These are phyloP conservation scores for Petrophora chlorosata DNA, from an alignment of 2,888 invertebrate species.

Conservation along the genomic window DNA sequence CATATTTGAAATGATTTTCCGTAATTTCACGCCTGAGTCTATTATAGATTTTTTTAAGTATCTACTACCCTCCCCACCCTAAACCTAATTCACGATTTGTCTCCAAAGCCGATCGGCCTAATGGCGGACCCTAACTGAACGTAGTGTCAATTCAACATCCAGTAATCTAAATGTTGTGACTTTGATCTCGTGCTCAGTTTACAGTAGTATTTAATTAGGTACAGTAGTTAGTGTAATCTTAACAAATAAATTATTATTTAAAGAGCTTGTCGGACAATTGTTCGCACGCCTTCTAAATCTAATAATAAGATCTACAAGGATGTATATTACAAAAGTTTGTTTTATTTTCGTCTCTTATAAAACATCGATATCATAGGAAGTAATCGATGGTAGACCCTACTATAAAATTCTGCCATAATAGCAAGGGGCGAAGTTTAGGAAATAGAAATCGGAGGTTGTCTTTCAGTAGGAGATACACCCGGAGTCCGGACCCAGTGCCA, in stretches of 20 bases:
- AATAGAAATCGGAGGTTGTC: too few species aligned
- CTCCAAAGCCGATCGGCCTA: conserved; percentile 28
- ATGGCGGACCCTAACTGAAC: conserved; percentile 27
- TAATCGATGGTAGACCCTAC: too few species aligned
- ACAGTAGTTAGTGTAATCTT: conserved; percentile 63
- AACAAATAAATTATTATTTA: conserved; percentile 33
- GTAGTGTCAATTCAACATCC: conserved; percentile 43
- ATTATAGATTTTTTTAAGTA: too few species aligned
- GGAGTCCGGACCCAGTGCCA: too few species aligned
- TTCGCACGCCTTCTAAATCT: conserved; percentile 74
- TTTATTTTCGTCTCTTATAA: not conserved
- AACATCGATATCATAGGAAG: not conserved
- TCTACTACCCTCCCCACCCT: too few species aligned
- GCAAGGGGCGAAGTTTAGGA: too few species aligned
- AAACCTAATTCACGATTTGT: too few species aligned
- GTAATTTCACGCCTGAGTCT: too few species aligned
- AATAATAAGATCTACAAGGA: conserved; percentile 45
- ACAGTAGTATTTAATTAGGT: conserved; percentile 55
- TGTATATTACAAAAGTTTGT: not conserved
- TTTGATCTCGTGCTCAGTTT: conserved; percentile 68
- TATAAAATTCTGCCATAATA: too few species aligned
- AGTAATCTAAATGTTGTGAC: conserved; percentile 68
- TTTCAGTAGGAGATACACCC: too few species aligned
- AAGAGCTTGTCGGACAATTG: conserved; percentile 78
- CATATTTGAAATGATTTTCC: too few species aligned